phyloP scores from a whole-genome alignment of 2,888 invertebrate species.

The Phengaris alcon region DNA sequence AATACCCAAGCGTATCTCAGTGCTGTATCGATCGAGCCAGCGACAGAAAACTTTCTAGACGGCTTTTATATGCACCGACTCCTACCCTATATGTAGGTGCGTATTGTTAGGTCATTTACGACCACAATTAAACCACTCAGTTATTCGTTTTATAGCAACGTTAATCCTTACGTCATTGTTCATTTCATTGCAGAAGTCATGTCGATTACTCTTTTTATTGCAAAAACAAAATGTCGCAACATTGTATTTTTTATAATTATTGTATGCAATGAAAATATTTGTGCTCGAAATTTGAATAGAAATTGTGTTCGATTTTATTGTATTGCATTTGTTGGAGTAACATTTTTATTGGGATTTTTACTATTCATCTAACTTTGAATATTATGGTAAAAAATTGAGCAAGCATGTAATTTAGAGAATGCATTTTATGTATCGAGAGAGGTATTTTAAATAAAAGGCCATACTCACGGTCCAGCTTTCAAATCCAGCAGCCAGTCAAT shows the following conservation, averaged over 20 bases:
- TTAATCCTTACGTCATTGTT: not conserved
- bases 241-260: slow-evolving; percentile 17
- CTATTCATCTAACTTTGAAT: too few species aligned
- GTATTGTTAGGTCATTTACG: slow-evolving; percentile 45
- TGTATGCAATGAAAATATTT: slow-evolving; percentile 11
- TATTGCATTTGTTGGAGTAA: slow-evolving; percentile 18
- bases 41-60: slow-evolving; percentile 81
- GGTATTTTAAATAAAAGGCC: too few species aligned
- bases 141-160: slow-evolving; percentile 29
- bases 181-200: slow-evolving; percentile 1
- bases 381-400: too few species aligned
- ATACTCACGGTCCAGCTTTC: too few species aligned
- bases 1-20: slow-evolving; percentile 64
- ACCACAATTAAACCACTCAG: slow-evolving; percentile 37
- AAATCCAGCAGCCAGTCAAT: too few species aligned
- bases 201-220: slow-evolving; percentile 1
- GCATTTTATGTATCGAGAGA: too few species aligned
- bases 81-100: slow-evolving; percentile 61
- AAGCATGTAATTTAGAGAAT: too few species aligned
- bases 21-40: slow-evolving; percentile 72
- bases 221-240: slow-evolving; percentile 12
- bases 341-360: slow-evolving; percentile 1
- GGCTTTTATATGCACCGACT: slow-evolving; percentile 79
- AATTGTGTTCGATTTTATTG: slow-evolving; percentile 28
- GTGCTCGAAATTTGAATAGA: slow-evolving; percentile 14